These are phyloP conservation scores for Mimas tiliae DNA, from an alignment of 2,888 invertebrate genomes.

Conservation along the genomic window DNA sequence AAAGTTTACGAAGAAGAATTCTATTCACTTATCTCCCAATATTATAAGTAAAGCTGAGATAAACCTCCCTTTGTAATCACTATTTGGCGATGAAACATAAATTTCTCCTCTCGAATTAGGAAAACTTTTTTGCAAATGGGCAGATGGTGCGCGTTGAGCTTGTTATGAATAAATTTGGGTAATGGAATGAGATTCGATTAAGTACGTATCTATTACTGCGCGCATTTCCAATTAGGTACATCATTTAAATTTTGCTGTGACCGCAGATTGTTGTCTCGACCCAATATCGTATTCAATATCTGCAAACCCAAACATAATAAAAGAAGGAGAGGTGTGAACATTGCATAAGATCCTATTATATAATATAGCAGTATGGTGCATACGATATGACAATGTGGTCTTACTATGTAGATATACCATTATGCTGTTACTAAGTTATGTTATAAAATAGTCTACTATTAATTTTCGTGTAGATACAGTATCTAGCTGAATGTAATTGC, in stretches of 20 bases:
- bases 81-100: constrained; percentile 29
- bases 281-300: constrained; percentile 10
- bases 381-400: too few relatives aligned
- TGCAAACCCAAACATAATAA: not conserved
- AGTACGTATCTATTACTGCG: constrained; percentile 44
- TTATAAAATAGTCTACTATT: not conserved
- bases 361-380: too few relatives aligned
- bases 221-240: constrained; percentile 41
- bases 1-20: constrained; percentile 13
- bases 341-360: too few relatives aligned
- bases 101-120: constrained; percentile 33
- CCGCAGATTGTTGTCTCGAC: constrained; percentile 24
- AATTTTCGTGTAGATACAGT: too few relatives aligned
- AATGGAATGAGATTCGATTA: constrained; percentile 54
- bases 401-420: too few relatives aligned
- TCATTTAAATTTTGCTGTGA: constrained; percentile 32
- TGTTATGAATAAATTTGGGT: constrained; percentile 56
- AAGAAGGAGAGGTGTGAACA: not conserved
- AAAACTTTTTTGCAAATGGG: constrained; percentile 42
- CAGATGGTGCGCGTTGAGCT: constrained; percentile 41
- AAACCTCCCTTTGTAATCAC: constrained; percentile 25
- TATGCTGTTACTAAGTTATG: not conserved
- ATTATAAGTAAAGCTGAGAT: constrained; percentile 22
- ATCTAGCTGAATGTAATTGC: too few relatives aligned
- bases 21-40: constrained; percentile 21